These are phyloP conservation scores for Petrocephalus zakoni DNA, from an alignment of 2,113 vertebrate species.

Conservation along the genomic window DNA sequence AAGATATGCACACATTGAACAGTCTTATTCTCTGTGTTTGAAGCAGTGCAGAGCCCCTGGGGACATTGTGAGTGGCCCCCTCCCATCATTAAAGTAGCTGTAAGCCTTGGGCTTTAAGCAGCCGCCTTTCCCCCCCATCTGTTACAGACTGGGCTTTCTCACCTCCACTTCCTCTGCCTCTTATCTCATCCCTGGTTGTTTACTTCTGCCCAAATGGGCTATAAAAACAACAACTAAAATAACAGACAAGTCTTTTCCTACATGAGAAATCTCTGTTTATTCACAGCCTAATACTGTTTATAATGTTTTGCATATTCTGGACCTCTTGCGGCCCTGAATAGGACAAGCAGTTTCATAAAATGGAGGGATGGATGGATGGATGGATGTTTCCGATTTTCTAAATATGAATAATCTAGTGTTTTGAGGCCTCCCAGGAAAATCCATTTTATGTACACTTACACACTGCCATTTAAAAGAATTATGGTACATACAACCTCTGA, in stretches of 20 bases:
- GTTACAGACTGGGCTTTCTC: conserved; percentile 37
- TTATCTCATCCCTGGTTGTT: conserved; percentile 44
- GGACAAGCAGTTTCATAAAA: too few species aligned
- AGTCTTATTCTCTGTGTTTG: background rate
- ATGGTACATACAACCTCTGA: background rate
- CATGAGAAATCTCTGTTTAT: background rate
- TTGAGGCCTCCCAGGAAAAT: background rate
- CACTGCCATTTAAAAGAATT: background rate
- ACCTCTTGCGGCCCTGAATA: too few species aligned
- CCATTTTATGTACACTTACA: background rate
- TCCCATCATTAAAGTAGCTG: conserved; percentile 44
- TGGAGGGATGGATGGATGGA: too few species aligned
- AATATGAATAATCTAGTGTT: too few species aligned
- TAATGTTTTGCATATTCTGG: background rate
- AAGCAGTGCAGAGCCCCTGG: background rate
- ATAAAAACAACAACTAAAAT: conserved; percentile 63
- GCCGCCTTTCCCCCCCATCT: conserved; percentile 28
- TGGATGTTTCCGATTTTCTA: too few species aligned
- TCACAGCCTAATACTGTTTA: background rate
- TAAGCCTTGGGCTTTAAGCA: conserved; percentile 27
- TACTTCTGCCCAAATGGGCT: conserved; percentile 45
- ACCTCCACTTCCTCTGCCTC: conserved; percentile 60
- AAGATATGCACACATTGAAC: background rate
- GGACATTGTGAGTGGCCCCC: background rate
- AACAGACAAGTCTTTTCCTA: conserved; percentile 36